Base-by-base conservation (phyloP, 2,888 invertebrate genomes). In the Cremastinae sp. region DNA sequence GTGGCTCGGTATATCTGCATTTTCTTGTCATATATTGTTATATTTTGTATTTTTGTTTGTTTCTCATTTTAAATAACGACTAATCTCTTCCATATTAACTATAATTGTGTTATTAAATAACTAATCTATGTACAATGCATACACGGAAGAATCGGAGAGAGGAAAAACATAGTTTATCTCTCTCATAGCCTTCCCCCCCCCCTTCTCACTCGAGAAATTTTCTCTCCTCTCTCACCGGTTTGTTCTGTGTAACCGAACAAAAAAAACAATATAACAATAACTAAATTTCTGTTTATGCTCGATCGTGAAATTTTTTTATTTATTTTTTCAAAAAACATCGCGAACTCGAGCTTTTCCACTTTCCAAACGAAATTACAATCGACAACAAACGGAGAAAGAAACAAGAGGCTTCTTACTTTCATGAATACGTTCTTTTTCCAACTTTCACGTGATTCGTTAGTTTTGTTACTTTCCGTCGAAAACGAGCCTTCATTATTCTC, bases 51-150 rank as follows among this genome's bases (percentile, higher is more conserved):
- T 3, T 41, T 58, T 47, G 8, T 47, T 28, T 58, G 18, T 66
- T 45, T 34, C 12, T 38, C n/a, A 53, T 41, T 69, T 66, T 56
- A 34, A 53, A 9, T 16, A 43, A 28, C 41, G 14, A 49, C 62
- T 54, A 68, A 20, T 59, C 58, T 53, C 59, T 51, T n/a, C 45
- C 51, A 51, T 34, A 7, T 61, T 56, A 45, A 62, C 59, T 53
- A 66, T 53, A 22, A 58, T 54, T 66, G 14, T 72, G 75, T 76
- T 20, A 82, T 84, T 85, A 84, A 85, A 85, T 84, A 84, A 83
- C 83, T 85, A 85, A 64, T 83, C 82, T 86, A 86, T 85, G 36
- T 87, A 85, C 86, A 86, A 82, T 82, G 84, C 83, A 81, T 82
- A 83, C 81, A 84, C 20, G 12, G 34, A 34, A 34, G 22, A 36